Evolutionary conservation across 2,888 invertebrate species (phyloP), one percentile per base, ranked within the genome.

Genomic region (Yponomeuta malinellus): DNA sequence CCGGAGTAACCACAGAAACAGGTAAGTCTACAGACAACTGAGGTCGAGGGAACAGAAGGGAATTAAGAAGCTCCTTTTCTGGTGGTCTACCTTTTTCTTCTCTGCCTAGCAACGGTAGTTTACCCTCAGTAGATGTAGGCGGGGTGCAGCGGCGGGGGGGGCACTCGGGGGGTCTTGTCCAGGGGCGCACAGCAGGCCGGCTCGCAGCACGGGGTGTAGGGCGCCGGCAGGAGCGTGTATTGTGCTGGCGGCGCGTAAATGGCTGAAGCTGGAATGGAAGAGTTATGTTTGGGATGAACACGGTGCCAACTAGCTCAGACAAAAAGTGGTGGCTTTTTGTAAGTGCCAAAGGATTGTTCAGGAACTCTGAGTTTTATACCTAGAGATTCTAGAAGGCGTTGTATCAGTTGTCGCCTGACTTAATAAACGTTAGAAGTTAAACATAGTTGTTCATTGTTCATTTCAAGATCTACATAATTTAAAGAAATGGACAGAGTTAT

Each of bases 121-220:
- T 52, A 66, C 10, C 65, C 72, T 79, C 85, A 92, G 81, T 92
- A 92, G 72, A 92, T 92, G 80, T 90, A 92, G 0, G 92, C 92
- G 1, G 92, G 92, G 73, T 92, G 92, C 1, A 92, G 80, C 0
- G 89, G 89, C 0, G 88, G 88, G 4, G 85, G 89, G 1, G 90
- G 86, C 1, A 85, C 81, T 63, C 90, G 87, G 10, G 90, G 91
- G 74, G 82, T 83, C 78, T 91, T 90, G 81, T 91, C 91, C 2
- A 86, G 76, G 0, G 90, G 89, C 1, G 87, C 85, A 74, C 91
- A 91, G 81, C 92, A 92, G 0, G 88, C 78, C 0, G 90, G 85
- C 79, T 90, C 91, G 75, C 90, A 90, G 75, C 85, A 80, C 82
- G 86, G 90, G 0, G 90, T 87, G 0, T 90, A 91, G 0, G 91